Conservation (phyloP, 2,113 vertebrate species). For the Pholis gunnellus region DNA sequence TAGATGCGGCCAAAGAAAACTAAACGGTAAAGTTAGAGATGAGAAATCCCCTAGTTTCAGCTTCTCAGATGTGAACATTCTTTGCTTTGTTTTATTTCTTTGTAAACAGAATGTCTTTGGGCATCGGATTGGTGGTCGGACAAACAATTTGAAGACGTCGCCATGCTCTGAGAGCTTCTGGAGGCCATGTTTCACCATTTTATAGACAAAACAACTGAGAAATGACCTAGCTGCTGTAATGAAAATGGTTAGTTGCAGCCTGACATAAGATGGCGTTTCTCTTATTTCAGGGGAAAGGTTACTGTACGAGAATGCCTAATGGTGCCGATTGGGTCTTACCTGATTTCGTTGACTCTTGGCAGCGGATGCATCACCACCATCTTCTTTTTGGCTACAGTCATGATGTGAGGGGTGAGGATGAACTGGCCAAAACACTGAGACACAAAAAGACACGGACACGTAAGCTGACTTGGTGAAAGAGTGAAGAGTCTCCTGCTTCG, state of each 20-base stretch:
- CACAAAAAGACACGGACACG: background rate
- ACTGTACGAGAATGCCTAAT: too few relatives aligned
- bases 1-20: too few relatives aligned
- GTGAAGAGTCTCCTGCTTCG: background rate
- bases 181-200: too few relatives aligned
- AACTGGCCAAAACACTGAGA: conserved; percentile 95
- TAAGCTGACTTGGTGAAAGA: background rate
- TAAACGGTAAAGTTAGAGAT: background rate
- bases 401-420: conserved; percentile 96
- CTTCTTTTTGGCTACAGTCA: conserved; percentile 96
- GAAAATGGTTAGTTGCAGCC: background rate
- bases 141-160: background rate
- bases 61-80: too few relatives aligned
- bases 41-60: too few relatives aligned
- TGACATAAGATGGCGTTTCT: background rate
- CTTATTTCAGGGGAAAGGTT: background rate
- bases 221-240: background rate
- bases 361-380: conserved; percentile 99
- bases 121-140: background rate
- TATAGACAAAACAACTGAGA: too few relatives aligned
- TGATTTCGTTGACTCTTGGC: conserved; percentile 97
- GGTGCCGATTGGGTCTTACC: conserved; percentile 77
- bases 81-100: background rate
- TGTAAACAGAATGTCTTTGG: background rate
- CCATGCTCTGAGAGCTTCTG: background rate